Conservation (phyloP, 35 echinoderm and acorn worm genomes). For the Amphiura filiformis region DNA sequence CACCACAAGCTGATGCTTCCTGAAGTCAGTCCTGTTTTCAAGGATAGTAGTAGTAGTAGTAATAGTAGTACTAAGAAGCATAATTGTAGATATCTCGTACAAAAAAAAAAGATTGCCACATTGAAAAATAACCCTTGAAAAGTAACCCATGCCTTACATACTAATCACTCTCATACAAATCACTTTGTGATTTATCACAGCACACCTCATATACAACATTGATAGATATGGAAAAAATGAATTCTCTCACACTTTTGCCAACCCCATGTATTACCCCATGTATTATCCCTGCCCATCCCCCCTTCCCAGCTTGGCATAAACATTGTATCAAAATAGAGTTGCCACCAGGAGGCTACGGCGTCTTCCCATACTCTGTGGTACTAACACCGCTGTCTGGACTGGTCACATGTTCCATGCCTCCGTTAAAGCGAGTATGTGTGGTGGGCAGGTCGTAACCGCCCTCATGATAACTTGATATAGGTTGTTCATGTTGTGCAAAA, state of each 20-base stretch:
- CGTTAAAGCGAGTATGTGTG: constrained; percentile 62
- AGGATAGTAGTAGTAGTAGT: too few species aligned
- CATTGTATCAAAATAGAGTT: not conserved
- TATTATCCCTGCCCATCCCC: not conserved
- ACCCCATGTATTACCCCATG: not conserved
- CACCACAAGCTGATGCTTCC: too few species aligned
- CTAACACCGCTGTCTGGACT: not conserved
- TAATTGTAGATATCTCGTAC: not conserved
- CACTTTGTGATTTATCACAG: not conserved
- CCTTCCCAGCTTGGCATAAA: constrained; percentile 3
- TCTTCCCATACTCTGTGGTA: not conserved
- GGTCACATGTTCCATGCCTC: constrained; percentile 27
- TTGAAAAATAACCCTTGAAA: not conserved
- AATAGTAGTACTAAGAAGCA: too few species aligned
- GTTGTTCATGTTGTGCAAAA: constrained; percentile 22
- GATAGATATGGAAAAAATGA: not conserved
- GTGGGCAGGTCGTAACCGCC: constrained; percentile 79
- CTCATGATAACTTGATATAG: constrained; percentile 68
- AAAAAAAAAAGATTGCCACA: not conserved
- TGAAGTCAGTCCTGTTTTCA: too few species aligned
- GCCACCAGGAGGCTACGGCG: not conserved
- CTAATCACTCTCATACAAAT: constrained; percentile 3
- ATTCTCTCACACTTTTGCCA: not conserved
- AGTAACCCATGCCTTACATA: not conserved
- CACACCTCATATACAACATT: constrained; percentile 11